These are phyloP conservation scores for Rhabdomys dilectus DNA, from an alignment of 2,113 vertebrate genomes.

Conservation along the genomic window DNA sequence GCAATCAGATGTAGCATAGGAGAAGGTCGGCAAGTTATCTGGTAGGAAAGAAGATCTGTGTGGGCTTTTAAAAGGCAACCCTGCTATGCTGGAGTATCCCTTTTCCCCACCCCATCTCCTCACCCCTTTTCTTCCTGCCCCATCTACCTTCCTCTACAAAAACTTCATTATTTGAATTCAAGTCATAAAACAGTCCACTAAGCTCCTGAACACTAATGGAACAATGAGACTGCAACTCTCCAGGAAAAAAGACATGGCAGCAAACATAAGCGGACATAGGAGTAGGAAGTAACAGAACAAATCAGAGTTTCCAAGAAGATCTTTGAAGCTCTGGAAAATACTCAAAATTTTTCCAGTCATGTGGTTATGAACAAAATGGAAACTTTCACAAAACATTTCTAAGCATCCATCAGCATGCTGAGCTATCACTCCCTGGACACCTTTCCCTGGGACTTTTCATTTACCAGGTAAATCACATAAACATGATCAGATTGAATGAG, in stretches of 20 bases:
- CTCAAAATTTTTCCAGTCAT: background rate
- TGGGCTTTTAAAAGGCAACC: constrained; percentile 68
- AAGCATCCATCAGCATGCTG: background rate
- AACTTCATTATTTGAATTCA: background rate
- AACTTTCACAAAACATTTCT: background rate
- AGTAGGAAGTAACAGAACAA: constrained; percentile 36
- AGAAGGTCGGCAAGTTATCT: constrained; percentile 68
- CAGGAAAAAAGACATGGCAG: background rate
- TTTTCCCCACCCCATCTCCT: background rate
- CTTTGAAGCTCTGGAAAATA: constrained; percentile 35
- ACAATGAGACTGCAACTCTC: background rate
- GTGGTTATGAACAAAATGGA: constrained; percentile 38
- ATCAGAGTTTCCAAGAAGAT: constrained; percentile 21
- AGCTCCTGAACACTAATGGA: constrained; percentile 23
- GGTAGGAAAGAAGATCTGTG: constrained; percentile 6
- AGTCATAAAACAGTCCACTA: constrained; percentile 48
- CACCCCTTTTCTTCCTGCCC: background rate
- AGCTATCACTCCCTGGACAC: background rate
- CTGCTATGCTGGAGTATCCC: background rate
- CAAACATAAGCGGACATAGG: constrained; percentile 2
- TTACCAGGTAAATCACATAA: constrained; percentile 31
- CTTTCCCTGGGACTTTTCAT: constrained; percentile 21
- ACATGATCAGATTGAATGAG: background rate
- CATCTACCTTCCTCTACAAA: background rate
- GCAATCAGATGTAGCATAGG: constrained; percentile 70